Evolutionary conservation across 2,797 vertebrate species (phyloP).

Genomic region (Pipistrellus nathusii): DNA sequence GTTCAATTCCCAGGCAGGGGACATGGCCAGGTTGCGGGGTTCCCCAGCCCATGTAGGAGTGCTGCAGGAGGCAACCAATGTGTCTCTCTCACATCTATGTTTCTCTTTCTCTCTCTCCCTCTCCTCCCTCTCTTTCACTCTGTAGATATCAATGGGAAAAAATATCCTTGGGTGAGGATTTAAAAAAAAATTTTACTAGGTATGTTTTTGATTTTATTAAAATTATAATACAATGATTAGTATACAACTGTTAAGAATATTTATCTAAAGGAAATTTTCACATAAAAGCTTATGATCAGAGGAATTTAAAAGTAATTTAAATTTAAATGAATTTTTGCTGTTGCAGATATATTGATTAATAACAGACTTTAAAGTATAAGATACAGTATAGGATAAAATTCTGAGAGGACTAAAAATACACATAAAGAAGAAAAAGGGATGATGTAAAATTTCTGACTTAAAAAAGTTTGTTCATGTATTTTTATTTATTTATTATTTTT

Average conservation of each 20-base stretch:
- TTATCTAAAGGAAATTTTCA: constrained; percentile 24
- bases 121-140: too few relatives aligned
- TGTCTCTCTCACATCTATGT: too few relatives aligned
- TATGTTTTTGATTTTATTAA: constrained; percentile 15
- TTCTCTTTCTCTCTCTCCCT: too few relatives aligned
- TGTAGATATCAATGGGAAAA: too few relatives aligned
- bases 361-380: background rate
- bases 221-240: background rate
- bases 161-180: too few relatives aligned
- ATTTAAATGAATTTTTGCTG: constrained; percentile 22
- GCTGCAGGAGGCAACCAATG: too few relatives aligned
- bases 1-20: too few relatives aligned
- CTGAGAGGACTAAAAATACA: background rate
- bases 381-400: constrained; percentile 11
- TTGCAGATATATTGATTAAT: constrained; percentile 8
- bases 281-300: constrained; percentile 16
- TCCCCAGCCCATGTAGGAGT: too few relatives aligned
- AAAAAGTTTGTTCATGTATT: background rate
- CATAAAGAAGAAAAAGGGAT: background rate
- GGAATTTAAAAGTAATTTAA: constrained; percentile 34
- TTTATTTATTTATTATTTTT: too few relatives aligned
- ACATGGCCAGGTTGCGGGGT: too few relatives aligned
- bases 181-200: background rate
- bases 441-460: constrained; percentile 37
- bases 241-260: constrained; percentile 19